phyloP scores from a whole-genome alignment of 2,888 invertebrate genomes.

The Trissolcus japonicus region DNA sequence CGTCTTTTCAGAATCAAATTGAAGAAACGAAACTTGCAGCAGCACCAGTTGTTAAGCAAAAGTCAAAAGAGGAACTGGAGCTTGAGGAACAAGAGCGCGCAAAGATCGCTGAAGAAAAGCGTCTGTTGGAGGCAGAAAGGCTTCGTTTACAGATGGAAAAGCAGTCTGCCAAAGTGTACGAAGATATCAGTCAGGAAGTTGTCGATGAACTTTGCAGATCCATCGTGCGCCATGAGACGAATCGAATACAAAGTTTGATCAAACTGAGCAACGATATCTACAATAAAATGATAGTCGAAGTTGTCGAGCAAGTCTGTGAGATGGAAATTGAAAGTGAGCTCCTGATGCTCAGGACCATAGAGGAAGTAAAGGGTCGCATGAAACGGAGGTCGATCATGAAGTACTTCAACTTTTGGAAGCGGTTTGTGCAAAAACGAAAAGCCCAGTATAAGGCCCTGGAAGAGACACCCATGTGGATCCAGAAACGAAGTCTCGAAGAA shows the following conservation, averaged over 20 bases:
- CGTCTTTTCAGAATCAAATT: neutral
- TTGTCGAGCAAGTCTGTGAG: conserved; percentile 69
- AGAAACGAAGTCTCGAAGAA: conserved; percentile 73
- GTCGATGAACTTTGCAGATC: conserved; percentile 58
- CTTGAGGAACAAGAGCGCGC: conserved; percentile 16
- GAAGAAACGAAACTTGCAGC: neutral
- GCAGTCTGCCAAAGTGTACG: conserved; percentile 62
- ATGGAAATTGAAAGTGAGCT: conserved; percentile 72
- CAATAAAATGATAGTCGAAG: conserved; percentile 62
- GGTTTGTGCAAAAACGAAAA: conserved; percentile 73
- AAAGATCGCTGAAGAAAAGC: conserved; percentile 58
- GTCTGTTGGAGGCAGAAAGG: conserved; percentile 42
- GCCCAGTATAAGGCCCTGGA: conserved; percentile 78
- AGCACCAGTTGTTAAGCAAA: conserved; percentile 12
- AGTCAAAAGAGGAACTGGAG: conserved; percentile 24
- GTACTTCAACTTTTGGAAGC: conserved; percentile 77
- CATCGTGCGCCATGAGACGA: conserved; percentile 9
- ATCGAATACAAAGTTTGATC: conserved; percentile 61
- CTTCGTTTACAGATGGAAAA: conserved; percentile 57
- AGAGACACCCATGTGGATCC: conserved; percentile 79
- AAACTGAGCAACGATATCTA: conserved; percentile 58
- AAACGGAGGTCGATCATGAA: conserved; percentile 71
- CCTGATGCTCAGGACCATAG: conserved; percentile 70
- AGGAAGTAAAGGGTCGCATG: conserved; percentile 72
- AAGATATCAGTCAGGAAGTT: conserved; percentile 62